phyloP scores from a whole-genome alignment of 2,888 invertebrate species.

The Xestia ashworthii region DNA sequence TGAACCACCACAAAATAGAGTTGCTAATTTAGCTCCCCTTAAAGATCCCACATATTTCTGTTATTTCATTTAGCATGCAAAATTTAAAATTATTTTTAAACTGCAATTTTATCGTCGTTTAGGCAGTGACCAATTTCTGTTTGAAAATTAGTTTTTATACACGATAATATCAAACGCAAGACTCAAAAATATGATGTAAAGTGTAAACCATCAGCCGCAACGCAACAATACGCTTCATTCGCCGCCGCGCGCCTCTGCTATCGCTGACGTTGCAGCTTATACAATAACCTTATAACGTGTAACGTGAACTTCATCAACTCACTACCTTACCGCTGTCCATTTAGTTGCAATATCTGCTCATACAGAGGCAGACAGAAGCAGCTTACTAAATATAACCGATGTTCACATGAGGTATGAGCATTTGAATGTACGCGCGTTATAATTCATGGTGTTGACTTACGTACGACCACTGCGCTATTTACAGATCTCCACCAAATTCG shows the following conservation, averaged over 20 bases:
- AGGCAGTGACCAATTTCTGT: background rate
- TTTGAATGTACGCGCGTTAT: slow-evolving; percentile 9
- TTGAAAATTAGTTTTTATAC: background rate
- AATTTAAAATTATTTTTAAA: background rate
- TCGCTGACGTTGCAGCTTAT: background rate
- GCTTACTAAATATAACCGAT: background rate
- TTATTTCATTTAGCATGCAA: background rate
- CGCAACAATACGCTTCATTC: background rate
- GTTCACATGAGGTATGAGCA: background rate
- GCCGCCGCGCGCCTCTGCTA: background rate
- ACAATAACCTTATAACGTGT: background rate
- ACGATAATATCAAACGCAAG: background rate
- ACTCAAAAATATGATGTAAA: background rate
- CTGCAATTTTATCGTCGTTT: background rate
- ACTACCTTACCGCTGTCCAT: background rate
- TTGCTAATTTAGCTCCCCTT: too few species aligned
- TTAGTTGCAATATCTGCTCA: background rate
- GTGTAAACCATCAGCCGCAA: background rate
- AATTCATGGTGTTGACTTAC: slow-evolving; percentile 36
- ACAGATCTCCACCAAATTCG: slow-evolving; percentile 9
- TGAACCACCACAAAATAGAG: too few species aligned
- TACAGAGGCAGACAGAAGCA: background rate
- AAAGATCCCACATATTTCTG: background rate
- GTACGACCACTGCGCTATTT: slow-evolving; percentile 26
- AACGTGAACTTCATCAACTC: background rate